Base-by-base conservation (phyloP, 2,888 invertebrate genomes). In the Slavum lentiscoides region DNA sequence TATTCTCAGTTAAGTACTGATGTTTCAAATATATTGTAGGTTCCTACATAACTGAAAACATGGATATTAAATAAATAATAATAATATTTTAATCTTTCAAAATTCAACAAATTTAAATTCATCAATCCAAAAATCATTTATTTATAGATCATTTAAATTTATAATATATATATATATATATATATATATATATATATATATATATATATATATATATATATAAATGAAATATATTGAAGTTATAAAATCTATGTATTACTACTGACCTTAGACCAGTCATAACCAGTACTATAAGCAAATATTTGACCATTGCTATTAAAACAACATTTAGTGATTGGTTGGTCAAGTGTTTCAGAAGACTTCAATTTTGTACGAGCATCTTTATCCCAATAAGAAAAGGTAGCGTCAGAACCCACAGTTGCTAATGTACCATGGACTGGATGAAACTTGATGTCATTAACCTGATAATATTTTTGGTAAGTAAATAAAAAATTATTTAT, bases 311-410 rank as follows among this genome's bases (percentile, higher is more conserved):
- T 94, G 84, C 94, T 93, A 88, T 97, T 98, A 87, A 99, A 97
- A 83, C 94, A 93, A 86, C 96, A 97, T 84, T 93, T 91, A 59
- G 96, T 94, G 83, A 98, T 94, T 0, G 97, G 92, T 86, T 97
- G 96, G 85, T 97, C 97, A 90, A 98, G 92, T 82, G 92, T 89
- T 85, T 99, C 98, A 0, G 97, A 97, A 2, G 96, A 94, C 88
- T 98, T 98, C 83, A 99, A 89, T 87, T 98, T 98, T 77, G 98
- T 98, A 82, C 98, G 90, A 4, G 98, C 97, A 88, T 99, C 98
- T 88, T 99, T 99, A 88, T 99, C 98, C 98, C 98, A 99, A 88
- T 97, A 99, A 85, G 96, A 96, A 88, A 96, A 99, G 13, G 96
- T 92, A 19, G 98, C 98, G 88, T 99, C 99, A 19, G 97, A 95